Evolutionary conservation across 2,113 vertebrate genomes (phyloP).

Genomic region (Chelonoidis abingdonii): DNA sequence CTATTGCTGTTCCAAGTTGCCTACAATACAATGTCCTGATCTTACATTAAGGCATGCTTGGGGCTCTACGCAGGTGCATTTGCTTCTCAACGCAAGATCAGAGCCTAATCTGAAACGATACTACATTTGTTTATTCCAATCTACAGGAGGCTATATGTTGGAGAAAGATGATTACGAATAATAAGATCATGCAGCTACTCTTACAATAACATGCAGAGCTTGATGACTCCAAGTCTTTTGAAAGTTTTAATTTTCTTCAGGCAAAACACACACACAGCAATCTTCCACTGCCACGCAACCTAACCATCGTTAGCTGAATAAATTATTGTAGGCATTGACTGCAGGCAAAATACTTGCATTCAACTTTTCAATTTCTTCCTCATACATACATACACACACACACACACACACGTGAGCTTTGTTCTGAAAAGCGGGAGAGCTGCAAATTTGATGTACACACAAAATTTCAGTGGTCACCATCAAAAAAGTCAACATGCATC

Average conservation of each 20-base stretch:
- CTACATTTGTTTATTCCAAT: not conserved
- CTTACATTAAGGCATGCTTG: not conserved
- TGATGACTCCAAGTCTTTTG: not conserved
- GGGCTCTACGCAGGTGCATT: not conserved
- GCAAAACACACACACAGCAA: not conserved
- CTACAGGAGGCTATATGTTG: not conserved
- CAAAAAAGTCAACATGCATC: not conserved
- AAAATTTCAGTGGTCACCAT: not conserved
- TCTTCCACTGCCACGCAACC: not conserved
- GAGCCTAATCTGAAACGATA: not conserved
- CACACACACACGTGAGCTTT: too few relatives aligned
- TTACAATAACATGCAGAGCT: not conserved
- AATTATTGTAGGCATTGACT: not conserved
- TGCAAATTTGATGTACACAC: not conserved
- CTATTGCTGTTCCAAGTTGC: fast-evolving
- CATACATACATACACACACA: too few relatives aligned
- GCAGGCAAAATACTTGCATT: not conserved
- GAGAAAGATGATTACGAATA: not conserved
- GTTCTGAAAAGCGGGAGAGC: too few relatives aligned
- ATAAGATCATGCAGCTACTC: not conserved
- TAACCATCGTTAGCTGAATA: not conserved
- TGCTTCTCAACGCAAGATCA: not conserved
- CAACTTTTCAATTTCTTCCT: not conserved
- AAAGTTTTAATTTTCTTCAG: not conserved
- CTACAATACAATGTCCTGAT: not conserved